phyloP scores from a whole-genome alignment of 2,113 vertebrate species.

The Grantiella picta region DNA sequence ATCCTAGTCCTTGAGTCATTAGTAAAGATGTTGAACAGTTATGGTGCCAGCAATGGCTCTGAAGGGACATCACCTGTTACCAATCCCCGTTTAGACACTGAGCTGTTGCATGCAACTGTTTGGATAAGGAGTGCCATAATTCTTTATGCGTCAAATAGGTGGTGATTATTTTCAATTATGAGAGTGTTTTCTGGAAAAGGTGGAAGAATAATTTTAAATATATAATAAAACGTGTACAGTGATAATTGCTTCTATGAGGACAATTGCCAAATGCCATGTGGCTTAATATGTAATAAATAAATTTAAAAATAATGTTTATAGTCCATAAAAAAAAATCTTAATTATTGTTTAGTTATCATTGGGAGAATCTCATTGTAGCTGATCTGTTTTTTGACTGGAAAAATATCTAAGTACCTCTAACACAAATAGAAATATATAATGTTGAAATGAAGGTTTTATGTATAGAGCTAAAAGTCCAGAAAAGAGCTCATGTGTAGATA shows the following conservation, averaged over 20 bases:
- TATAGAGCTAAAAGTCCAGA: background rate
- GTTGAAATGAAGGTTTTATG: background rate
- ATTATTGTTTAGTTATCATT: background rate
- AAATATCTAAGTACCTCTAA: background rate
- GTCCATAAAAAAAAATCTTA: background rate
- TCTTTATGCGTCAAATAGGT: background rate
- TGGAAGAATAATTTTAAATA: background rate
- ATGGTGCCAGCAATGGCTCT: rapidly evolving
- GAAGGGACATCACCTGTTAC: background rate
- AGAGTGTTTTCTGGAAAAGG: background rate
- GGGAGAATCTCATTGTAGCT: background rate
- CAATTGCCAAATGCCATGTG: background rate
- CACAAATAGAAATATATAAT: background rate
- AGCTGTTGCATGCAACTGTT: background rate
- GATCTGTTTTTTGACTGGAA: background rate
- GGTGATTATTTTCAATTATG: background rate
- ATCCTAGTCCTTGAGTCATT: background rate
- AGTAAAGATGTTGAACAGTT: background rate
- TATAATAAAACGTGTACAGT: background rate
- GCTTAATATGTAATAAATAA: background rate
- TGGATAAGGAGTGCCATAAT: background rate
- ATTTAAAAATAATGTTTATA: background rate
- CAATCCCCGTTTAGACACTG: background rate
- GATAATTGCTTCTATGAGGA: background rate
- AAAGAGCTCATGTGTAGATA: background rate